Percentiles rank a stretch among this genome's conserved stretches.
These are phyloP conservation scores for Gastrophryne carolinensis DNA, from an alignment of 2,797 vertebrate genomes.

Conservation along the genomic window DNA sequence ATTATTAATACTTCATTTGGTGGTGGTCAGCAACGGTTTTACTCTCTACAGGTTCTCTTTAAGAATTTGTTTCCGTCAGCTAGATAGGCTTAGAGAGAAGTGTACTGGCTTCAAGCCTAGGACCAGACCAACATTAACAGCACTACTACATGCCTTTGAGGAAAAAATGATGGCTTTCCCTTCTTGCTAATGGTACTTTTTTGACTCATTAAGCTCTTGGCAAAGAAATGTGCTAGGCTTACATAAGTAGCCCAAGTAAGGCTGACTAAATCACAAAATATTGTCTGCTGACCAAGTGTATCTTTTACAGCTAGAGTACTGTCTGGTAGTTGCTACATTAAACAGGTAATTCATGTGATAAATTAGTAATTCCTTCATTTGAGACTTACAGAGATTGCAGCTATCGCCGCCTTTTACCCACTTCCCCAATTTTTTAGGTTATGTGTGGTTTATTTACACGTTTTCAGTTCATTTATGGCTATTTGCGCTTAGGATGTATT, in stretches of 20 bases:
- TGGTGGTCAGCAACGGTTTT: too few relatives aligned
- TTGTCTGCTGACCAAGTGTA: background rate
- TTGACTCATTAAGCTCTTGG: slow-evolving; percentile 29
- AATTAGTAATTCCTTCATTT: too few relatives aligned
- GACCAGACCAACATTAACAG: background rate
- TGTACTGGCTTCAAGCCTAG: background rate
- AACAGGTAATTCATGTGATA: background rate
- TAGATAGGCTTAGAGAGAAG: background rate
- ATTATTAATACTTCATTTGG: too few relatives aligned
- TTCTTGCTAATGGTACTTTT: slow-evolving; percentile 21
- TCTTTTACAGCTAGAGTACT: background rate
- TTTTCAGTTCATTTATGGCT: too few relatives aligned
- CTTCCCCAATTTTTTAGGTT: too few relatives aligned
- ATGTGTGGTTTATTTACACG: too few relatives aligned
- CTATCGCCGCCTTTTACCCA: too few relatives aligned
- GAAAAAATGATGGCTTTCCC: slow-evolving; percentile 4
- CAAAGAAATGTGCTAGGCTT: background rate
- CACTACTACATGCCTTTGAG: background rate
- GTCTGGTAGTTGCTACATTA: background rate
- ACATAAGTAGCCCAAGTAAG: background rate
- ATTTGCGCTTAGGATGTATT: too few relatives aligned
- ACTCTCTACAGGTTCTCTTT: too few relatives aligned
- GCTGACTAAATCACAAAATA: background rate
- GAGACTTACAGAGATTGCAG: too few relatives aligned
- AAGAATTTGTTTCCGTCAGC: too few relatives aligned